These are phyloP conservation scores for Melospiza melodia DNA, from an alignment of 2,113 vertebrate genomes.

Conservation along the genomic window DNA sequence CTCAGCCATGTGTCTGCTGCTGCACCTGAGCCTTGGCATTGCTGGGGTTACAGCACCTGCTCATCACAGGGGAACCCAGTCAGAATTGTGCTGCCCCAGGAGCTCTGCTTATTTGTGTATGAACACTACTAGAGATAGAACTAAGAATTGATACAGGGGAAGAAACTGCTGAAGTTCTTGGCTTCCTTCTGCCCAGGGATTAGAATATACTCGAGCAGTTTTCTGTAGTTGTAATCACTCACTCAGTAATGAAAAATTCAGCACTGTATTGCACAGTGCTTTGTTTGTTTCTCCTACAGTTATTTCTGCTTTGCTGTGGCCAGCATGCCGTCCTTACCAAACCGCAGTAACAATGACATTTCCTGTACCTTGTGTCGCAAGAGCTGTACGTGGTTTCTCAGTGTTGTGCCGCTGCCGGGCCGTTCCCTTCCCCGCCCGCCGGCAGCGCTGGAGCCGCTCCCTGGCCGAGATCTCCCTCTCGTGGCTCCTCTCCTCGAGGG, in stretches of 20 bases:
- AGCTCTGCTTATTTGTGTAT: neutral
- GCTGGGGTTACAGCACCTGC: neutral
- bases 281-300: neutral
- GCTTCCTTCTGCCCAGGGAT: neutral
- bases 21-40: neutral
- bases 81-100: neutral
- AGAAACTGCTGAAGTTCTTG: neutral
- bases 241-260: neutral
- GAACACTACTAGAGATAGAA: neutral
- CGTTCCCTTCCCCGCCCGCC: accelerated
- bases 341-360: neutral
- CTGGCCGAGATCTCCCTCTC: neutral
- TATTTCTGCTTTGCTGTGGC: neutral
- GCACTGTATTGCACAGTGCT: neutral
- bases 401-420: neutral
- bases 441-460: neutral
- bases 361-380: neutral
- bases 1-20: neutral
- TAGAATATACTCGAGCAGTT: neutral
- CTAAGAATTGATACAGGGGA: neutral
- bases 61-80: accelerated
- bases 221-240: neutral
- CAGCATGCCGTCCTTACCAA: neutral
- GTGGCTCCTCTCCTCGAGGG: neutral
- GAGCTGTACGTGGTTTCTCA: neutral